A percentile compares a stretch with the other conserved stretches of the same genome.
Evolutionary conservation across 1,140 invertebrate genomes (phyloP).

Genomic region (Luehdorfia chinensis): DNA sequence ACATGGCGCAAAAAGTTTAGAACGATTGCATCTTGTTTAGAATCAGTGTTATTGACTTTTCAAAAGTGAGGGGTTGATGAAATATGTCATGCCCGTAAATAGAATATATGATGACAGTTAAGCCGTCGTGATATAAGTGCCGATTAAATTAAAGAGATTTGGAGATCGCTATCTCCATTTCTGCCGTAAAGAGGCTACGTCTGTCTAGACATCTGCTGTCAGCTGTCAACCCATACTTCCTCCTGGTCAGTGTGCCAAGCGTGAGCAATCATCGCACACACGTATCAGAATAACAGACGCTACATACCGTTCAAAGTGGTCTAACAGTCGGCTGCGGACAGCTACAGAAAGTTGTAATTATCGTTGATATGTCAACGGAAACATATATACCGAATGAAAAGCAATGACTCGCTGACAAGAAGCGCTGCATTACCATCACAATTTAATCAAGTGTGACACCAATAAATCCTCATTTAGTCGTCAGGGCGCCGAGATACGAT

Average conservation of each 20-base stretch:
- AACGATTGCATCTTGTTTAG: too few relatives aligned
- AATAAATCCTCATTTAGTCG: constrained; percentile 11
- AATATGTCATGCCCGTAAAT: too few relatives aligned
- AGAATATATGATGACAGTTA: too few relatives aligned
- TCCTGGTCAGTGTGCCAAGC: constrained; percentile 40
- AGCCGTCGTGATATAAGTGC: too few relatives aligned
- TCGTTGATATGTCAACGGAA: constrained; percentile 9
- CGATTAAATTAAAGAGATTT: neutral
- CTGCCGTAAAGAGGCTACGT: constrained; percentile 5
- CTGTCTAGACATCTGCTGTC: constrained; percentile 27
- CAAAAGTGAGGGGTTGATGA: too few relatives aligned
- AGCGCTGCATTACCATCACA: constrained; percentile 1
- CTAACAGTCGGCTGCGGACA: constrained; percentile 5
- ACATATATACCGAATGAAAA: neutral
- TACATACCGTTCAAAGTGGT: constrained; percentile 22
- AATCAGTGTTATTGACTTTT: too few relatives aligned
- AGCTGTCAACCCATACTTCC: constrained; percentile 20
- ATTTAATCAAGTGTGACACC: neutral
- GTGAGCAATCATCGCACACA: constrained; percentile 34
- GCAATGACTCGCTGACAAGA: neutral
- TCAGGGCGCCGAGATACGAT: constrained; percentile 3
- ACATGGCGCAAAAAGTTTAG: too few relatives aligned
- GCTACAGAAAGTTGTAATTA: constrained; percentile 12
- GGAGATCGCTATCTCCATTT: neutral
- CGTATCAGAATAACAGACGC: constrained; percentile 28